Conservation (phyloP, 2,113 vertebrate species). For the Gasterosteus aculeatus region DNA sequence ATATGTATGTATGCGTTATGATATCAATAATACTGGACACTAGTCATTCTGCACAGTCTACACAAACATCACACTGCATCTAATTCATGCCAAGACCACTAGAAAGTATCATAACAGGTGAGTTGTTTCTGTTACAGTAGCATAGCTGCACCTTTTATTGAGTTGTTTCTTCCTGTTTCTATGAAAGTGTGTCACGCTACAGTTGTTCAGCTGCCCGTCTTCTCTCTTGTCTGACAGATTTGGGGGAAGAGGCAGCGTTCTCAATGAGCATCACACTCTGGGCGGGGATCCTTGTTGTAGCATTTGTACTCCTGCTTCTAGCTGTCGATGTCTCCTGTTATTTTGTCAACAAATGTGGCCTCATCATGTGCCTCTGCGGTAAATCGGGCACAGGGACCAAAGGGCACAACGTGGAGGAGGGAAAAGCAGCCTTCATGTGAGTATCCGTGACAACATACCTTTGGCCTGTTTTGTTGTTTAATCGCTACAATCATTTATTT, state of each 20-base stretch:
- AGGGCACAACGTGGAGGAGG: conserved; percentile 93
- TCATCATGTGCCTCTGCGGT: conserved; percentile 97
- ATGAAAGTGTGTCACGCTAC: conserved; percentile 2
- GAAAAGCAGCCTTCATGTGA: conserved; percentile 96
- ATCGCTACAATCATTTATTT: neutral
- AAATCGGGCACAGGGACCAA: conserved; percentile 90
- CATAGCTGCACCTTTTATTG: conserved; percentile 18
- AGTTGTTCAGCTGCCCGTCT: conserved; percentile 32
- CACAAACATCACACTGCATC: conserved; percentile 25
- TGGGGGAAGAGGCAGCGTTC: conserved; percentile 83
- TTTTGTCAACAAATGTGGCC: conserved; percentile 98
- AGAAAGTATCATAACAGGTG: conserved; percentile 59
- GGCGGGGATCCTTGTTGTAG: conserved; percentile 93
- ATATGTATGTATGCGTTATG: neutral
- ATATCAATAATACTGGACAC: conserved; percentile 15
- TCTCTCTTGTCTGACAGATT: conserved; percentile 66
- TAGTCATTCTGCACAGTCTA: conserved; percentile 11
- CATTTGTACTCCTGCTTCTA: conserved; percentile 92
- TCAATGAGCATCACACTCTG: conserved; percentile 88
- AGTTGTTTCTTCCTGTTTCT: conserved; percentile 12
- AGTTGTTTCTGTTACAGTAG: conserved; percentile 60
- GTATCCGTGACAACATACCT: conserved; percentile 57
- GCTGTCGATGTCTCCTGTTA: conserved; percentile 96
- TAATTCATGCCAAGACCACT: conserved; percentile 34
- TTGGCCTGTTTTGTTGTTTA: neutral